Evolutionary conservation across 1,140 invertebrate genomes (phyloP).

Genomic region (Ceratina calcarata): DNA sequence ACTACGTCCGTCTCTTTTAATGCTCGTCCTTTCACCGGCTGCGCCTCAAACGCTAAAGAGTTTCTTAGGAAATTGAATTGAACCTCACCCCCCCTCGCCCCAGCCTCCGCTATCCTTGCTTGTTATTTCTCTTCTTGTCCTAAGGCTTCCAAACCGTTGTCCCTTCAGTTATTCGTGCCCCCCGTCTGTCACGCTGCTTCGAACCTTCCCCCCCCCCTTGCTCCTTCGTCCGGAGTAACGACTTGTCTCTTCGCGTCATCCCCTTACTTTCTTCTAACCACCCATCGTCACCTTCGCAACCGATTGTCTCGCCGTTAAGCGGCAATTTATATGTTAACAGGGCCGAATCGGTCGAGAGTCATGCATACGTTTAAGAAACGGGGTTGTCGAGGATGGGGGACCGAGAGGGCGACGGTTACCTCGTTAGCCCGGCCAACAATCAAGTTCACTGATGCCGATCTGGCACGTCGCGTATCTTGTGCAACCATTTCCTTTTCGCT

Average conservation of each 20-base stretch:
- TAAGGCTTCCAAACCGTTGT: conserved; percentile 7
- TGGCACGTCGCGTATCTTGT: too few relatives aligned
- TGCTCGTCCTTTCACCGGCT: conserved; percentile 68
- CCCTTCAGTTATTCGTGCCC: conserved; percentile 3
- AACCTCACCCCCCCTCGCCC: conserved; percentile 53
- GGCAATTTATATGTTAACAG: conserved; percentile 78
- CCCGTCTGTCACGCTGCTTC: conserved; percentile 2
- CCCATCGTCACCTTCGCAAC: conserved; percentile 56
- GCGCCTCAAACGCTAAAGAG: conserved; percentile 75
- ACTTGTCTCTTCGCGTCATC: too few relatives aligned
- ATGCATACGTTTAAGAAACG: conserved; percentile 57
- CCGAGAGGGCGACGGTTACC: too few relatives aligned
- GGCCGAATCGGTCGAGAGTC: conserved; percentile 71
- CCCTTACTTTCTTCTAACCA: too few relatives aligned
- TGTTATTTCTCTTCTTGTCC: conserved; percentile 38
- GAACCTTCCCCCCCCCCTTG: conserved; percentile 5
- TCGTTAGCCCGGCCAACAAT: too few relatives aligned
- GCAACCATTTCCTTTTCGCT: too few relatives aligned
- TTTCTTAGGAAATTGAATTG: conserved; percentile 77
- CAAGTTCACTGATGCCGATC: too few relatives aligned
- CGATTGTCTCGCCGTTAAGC: conserved; percentile 72
- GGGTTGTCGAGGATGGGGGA: conserved; percentile 4
- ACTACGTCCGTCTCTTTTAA: background rate
- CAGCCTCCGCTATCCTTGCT: background rate
- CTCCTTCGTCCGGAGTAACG: background rate